Conservation (phyloP, 2,113 vertebrate genomes). For the Syngnathus scovelli region DNA sequence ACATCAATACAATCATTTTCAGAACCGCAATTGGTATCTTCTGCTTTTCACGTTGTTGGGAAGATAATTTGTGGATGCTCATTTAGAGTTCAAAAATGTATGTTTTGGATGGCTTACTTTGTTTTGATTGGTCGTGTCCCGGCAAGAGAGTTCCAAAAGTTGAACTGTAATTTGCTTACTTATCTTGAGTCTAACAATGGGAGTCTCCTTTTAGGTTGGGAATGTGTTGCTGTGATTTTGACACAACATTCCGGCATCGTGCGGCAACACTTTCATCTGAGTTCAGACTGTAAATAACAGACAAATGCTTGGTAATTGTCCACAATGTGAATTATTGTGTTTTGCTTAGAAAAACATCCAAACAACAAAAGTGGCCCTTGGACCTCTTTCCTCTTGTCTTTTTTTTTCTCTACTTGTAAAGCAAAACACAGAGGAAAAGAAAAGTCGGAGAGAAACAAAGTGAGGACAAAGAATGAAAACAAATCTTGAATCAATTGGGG, state of each 20-base stretch:
- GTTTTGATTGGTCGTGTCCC: neutral
- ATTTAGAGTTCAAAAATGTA: neutral
- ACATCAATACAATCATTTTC: too few relatives aligned
- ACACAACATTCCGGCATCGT: neutral
- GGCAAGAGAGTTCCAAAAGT: neutral
- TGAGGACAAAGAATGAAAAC: neutral
- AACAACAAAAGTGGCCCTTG: neutral
- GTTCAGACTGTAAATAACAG: constrained; percentile 24
- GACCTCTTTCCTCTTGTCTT: constrained; percentile 12
- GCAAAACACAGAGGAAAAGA: constrained; percentile 12
- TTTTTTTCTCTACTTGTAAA: constrained; percentile 18
- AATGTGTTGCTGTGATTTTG: neutral
- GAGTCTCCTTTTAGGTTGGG: neutral
- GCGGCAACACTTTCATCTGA: constrained; percentile 1
- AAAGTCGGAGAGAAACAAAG: neutral
- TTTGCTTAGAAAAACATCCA: constrained; percentile 25
- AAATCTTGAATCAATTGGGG: neutral
- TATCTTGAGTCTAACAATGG: neutral
- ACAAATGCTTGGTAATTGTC: constrained; percentile 16
- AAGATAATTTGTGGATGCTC: neutral
- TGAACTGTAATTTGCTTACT: neutral
- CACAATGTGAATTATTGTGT: constrained; percentile 29
- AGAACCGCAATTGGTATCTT: neutral
- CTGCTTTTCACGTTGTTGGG: neutral
- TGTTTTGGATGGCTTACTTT: neutral